These are phyloP conservation scores for Helarctos malayanus DNA, from an alignment of 2,797 vertebrate species.

Conservation along the genomic window DNA sequence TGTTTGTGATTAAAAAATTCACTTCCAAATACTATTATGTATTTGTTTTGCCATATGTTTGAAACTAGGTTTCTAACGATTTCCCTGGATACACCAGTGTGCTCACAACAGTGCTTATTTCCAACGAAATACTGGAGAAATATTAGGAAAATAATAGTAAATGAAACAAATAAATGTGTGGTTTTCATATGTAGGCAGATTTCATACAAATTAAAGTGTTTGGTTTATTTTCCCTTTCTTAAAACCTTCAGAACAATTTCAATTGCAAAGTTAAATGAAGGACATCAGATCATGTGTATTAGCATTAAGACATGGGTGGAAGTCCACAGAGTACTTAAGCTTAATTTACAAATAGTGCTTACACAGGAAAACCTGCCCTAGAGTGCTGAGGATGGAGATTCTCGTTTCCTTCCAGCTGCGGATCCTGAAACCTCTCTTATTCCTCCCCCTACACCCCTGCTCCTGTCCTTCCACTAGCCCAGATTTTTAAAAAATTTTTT, in stretches of 20 bases:
- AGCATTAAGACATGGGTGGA: neutral
- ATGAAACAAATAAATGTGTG: neutral
- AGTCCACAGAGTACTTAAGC: neutral
- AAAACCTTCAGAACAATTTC: conserved; percentile 29
- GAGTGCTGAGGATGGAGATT: neutral
- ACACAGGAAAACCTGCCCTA: neutral
- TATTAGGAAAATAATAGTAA: conserved; percentile 59
- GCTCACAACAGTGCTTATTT: conserved; percentile 33
- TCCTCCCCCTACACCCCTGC: neutral
- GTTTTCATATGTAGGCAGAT: conserved; percentile 50
- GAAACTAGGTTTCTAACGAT: conserved; percentile 61
- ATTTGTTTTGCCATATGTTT: conserved; percentile 73
- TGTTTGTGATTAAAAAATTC: conserved; percentile 76
- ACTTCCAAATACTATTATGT: conserved; percentile 69
- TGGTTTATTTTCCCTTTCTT: conserved; percentile 25
- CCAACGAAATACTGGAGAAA: conserved; percentile 73
- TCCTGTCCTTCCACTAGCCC: neutral
- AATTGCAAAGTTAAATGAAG: neutral
- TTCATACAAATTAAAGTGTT: conserved; percentile 21
- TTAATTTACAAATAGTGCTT: neutral
- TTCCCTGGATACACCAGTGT: conserved; percentile 35
- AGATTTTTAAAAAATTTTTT: neutral
- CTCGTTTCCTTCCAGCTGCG: neutral
- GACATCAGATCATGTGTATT: neutral
- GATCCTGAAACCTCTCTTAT: neutral